These are phyloP conservation scores for Takifugu flavidus DNA, from an alignment of 2,113 vertebrate genomes.

Conservation along the genomic window DNA sequence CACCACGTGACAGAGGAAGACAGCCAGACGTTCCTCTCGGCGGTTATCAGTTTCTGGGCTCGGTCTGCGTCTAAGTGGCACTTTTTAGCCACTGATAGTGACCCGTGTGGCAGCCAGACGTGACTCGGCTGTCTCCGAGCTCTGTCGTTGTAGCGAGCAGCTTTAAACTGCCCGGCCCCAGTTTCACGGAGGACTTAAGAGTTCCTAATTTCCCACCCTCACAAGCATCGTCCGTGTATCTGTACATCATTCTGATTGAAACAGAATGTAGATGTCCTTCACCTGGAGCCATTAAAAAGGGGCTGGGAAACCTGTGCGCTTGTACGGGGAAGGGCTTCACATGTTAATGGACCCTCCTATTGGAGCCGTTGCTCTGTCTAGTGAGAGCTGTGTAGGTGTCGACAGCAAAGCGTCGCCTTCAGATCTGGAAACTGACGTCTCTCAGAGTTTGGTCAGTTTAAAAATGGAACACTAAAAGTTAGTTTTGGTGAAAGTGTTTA, in stretches of 20 bases:
- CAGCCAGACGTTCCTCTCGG: conserved; percentile 62
- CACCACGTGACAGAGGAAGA: conserved; percentile 56
- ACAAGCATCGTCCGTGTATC: background rate
- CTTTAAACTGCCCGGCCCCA: conserved; percentile 30
- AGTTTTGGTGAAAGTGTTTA: no score
- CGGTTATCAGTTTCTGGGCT: conserved; percentile 54
- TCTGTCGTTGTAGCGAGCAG: conserved; percentile 33
- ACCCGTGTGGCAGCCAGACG: conserved; percentile 58
- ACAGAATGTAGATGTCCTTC: conserved; percentile 1
- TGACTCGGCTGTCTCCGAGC: conserved; percentile 32
- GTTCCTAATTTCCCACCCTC: conserved; percentile 8
- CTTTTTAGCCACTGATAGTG: conserved; percentile 54
- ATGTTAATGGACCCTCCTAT: background rate
- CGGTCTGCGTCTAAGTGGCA: conserved; percentile 57
- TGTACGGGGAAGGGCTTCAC: background rate
- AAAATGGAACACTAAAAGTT: no score
- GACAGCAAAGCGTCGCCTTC: no score
- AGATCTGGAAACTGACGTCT: no score
- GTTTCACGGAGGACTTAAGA: conserved; percentile 26
- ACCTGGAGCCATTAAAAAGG: conserved; percentile 4
- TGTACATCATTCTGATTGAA: background rate
- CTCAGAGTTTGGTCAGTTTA: no score
- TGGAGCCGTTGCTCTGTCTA: conserved; percentile 2
- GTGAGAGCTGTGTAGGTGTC: background rate
- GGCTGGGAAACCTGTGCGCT: conserved; percentile 19